A percentile compares a stretch with the other conserved stretches of the same genome.
Conservation (phyloP, 2,113 vertebrate genomes). For the Hydrolagus affinis region DNA sequence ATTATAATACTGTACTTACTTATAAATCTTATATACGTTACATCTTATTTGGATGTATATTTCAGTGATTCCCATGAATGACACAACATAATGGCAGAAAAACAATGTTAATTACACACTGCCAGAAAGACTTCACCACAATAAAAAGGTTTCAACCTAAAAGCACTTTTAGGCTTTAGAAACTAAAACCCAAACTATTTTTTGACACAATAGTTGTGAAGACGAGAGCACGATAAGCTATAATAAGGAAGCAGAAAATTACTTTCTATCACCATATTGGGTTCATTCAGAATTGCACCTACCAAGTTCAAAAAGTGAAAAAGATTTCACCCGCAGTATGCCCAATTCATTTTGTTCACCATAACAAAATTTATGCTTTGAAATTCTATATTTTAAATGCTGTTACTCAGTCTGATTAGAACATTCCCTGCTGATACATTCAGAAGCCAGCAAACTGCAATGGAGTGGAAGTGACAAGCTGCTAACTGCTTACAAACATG, state of each 20-base stretch:
- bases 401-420: constrained; percentile 8
- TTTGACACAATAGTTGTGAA: not conserved
- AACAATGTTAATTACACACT: too few relatives aligned
- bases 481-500: not conserved
- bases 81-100: too few relatives aligned
- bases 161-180: not conserved
- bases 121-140: not conserved
- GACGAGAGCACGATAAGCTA: not conserved
- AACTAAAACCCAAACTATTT: not conserved
- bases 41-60: too few relatives aligned
- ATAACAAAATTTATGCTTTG: constrained; percentile 11
- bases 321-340: constrained; percentile 9
- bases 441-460: not conserved
- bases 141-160: constrained; percentile 6
- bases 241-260: constrained; percentile 18
- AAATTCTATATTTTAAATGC: constrained; percentile 27
- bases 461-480: not conserved
- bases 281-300: not conserved
- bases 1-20: too few relatives aligned
- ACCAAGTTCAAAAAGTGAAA: constrained; percentile 16
- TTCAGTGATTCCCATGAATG: too few relatives aligned
- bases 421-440: not conserved
- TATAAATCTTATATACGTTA: too few relatives aligned
- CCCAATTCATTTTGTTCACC: constrained; percentile 29
- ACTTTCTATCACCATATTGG: not conserved